Conservation (phyloP, 2,797 vertebrate species). For the Pantherophis vulpinus region DNA sequence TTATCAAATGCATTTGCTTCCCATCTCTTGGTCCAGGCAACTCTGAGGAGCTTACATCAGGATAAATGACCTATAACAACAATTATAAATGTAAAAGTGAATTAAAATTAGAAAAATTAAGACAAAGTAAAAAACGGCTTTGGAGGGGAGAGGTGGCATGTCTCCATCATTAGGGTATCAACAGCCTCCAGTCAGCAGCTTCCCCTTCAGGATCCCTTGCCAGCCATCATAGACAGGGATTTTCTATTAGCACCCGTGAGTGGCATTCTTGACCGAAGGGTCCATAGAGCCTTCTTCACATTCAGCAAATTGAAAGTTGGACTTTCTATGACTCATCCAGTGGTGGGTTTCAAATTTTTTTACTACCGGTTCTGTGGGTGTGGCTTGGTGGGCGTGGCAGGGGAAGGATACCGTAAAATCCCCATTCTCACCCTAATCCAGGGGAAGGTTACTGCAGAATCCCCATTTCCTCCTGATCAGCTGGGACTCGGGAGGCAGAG, state of each 20-base stretch:
- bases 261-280: not conserved
- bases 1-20: not conserved
- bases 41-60: not conserved
- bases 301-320: not conserved
- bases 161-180: not conserved
- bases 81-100: not conserved
- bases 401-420: too few relatives aligned
- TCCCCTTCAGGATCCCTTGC: not conserved
- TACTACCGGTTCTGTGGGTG: too few relatives aligned
- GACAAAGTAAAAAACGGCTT: not conserved
- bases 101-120: not conserved
- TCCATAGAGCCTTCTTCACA: not conserved
- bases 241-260: not conserved
- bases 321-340: not conserved
- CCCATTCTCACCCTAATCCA: too few relatives aligned
- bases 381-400: too few relatives aligned
- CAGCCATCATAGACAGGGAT: not conserved
- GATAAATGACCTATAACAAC: not conserved
- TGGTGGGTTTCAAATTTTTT: too few relatives aligned
- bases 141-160: not conserved
- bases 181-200: not conserved
- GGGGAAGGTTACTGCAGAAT: too few relatives aligned
- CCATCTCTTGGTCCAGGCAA: not conserved
- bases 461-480: too few relatives aligned
- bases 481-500: too few relatives aligned